Conservation (phyloP, 1,140 invertebrate genomes). For the Ips nitidus region DNA sequence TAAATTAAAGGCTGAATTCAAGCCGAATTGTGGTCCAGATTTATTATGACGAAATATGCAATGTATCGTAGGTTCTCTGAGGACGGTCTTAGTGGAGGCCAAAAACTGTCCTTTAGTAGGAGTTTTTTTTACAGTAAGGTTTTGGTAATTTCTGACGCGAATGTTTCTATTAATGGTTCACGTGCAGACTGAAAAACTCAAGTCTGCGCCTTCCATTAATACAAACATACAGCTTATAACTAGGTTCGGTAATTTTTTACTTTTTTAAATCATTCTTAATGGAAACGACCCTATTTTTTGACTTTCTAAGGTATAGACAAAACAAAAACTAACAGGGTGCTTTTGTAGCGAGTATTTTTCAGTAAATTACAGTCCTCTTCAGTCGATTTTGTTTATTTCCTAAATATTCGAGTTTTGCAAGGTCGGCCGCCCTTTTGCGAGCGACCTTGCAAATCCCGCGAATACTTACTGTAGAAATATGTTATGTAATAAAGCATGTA, state of each 20-base stretch:
- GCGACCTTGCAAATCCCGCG: slow-evolving; percentile 13
- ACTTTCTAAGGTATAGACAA: slow-evolving; percentile 1
- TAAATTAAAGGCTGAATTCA: neutral
- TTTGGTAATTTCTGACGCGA: slow-evolving; percentile 26
- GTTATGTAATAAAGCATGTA: slow-evolving; percentile 26
- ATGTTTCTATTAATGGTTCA: slow-evolving; percentile 18
- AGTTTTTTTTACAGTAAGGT: slow-evolving; percentile 37
- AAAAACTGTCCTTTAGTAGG: neutral
- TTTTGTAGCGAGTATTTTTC: slow-evolving; percentile 19
- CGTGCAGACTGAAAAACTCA: slow-evolving; percentile 26
- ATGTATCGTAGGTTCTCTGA: slow-evolving; percentile 35
- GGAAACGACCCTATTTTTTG: slow-evolving; percentile 13
- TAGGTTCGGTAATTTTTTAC: slow-evolving; percentile 27
- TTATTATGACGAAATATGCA: slow-evolving; percentile 36
- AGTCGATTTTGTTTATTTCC: neutral
- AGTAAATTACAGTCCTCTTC: slow-evolving; percentile 1
- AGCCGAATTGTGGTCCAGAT: neutral
- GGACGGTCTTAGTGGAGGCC: slow-evolving; percentile 5
- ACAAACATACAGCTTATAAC: neutral
- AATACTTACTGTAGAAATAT: slow-evolving; percentile 31
- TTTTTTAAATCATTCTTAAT: slow-evolving; percentile 19
- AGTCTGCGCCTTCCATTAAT: neutral
- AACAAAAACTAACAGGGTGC: slow-evolving; percentile 34
- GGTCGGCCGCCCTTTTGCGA: neutral
- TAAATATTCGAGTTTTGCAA: neutral